Evolutionary conservation across 2,888 invertebrate species (phyloP), one percentile per base, ranked within the genome.

Genomic region (Thera britannica): DNA sequence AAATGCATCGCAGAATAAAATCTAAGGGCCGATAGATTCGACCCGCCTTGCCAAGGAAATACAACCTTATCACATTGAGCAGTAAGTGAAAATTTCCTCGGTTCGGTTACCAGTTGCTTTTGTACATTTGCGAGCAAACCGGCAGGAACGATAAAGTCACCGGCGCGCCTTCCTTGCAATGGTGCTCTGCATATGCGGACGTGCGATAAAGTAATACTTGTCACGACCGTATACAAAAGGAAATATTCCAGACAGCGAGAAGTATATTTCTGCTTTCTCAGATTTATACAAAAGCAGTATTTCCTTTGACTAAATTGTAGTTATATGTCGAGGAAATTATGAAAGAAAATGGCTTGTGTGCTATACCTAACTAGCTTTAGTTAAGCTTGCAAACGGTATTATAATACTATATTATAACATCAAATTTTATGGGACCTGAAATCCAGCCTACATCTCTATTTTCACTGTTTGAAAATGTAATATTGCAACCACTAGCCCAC

Each of bases 201-300:
- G 77, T 75, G 78, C 76, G 86, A 86, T 86, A 86, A 81, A 83
- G 79, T 81, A 80, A 80, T 80, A 79, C 82, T 82, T 72, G 79
- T 72, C 73, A 63, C 66, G 61, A 51, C 76, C 75, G 72, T 74
- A 46, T 46, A 81, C 81, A 79, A 82, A 81, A 82, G 82, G 83
- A 84, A 83, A 84, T 83, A 81, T 81, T 77, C 74, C 76, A 76
- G 76, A 77, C 79, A 78, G 68, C 71, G 65, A 65, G 62, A 74
- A 77, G 72, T 75, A 75, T 71, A 76, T 77, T 79, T 76, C 71
- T 75, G 75, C 76, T 74, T 78, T 77, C 69, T 57, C 71, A 75
- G 77, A 81, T 80, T 81, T 79, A 80, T 76, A 75, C 69, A 49
- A 65, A 63, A 72, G 75, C 69, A 76, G 75, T 73, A 76, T 78